phyloP scores from a whole-genome alignment of 2,113 vertebrate genomes.

The Laticauda colubrina region DNA sequence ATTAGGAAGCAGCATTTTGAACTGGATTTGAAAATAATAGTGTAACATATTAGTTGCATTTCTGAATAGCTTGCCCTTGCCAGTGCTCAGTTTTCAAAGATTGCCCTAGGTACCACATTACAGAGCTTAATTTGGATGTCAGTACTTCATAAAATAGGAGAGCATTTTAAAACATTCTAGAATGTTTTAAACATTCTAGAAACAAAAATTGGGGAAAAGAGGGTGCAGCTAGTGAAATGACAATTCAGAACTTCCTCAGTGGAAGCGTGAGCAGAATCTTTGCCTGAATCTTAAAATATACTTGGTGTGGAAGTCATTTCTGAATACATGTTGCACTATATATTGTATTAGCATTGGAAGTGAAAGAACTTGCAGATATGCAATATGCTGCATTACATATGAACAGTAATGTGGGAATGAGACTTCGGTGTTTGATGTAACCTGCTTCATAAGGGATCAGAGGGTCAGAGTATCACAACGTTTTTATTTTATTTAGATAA shows the following conservation, averaged over 20 bases:
- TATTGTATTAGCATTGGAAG: not conserved
- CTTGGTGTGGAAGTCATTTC: not conserved
- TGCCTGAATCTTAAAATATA: not conserved
- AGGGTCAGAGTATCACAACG: not conserved
- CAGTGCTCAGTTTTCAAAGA: not conserved
- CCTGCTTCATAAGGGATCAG: not conserved
- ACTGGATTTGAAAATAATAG: not conserved
- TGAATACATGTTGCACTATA: not conserved
- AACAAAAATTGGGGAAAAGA: not conserved
- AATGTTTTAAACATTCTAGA: not conserved
- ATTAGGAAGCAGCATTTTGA: not conserved
- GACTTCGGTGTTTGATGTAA: not conserved
- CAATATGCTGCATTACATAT: not conserved
- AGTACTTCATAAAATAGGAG: not conserved
- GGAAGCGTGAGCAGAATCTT: not conserved
- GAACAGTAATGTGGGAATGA: not conserved
- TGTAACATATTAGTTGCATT: not conserved
- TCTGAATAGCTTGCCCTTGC: not conserved
- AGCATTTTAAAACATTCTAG: not conserved
- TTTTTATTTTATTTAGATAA: not conserved
- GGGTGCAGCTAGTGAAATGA: not conserved
- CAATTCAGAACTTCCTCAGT: not conserved
- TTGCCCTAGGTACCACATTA: not conserved
- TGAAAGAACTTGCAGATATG: not conserved
- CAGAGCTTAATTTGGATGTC: not conserved